Evolutionary conservation across 1,140 invertebrate genomes (phyloP), one percentile per base, ranked within the genome.

Genomic region (Lethrus apterus): DNA sequence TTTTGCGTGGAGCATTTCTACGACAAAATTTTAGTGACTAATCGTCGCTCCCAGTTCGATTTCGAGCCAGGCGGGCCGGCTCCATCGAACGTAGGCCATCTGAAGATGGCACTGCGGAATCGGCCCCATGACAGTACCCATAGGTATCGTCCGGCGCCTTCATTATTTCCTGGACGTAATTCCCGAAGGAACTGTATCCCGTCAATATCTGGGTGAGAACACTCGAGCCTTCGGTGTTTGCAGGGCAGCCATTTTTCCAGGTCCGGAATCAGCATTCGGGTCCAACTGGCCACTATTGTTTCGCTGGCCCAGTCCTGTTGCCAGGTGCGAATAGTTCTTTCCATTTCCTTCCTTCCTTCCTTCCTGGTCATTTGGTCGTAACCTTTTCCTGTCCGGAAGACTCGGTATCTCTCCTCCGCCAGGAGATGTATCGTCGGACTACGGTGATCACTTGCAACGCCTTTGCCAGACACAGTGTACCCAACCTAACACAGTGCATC

Each of bases 131-230:
- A 15, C 46, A 52, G 10, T 14, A n/a, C 11, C 15, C 15, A 23
- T 42, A 52, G 7, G 2, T 10, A n/a, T 52, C 50, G 1, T 32
- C n/a, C 23, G 15, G 9, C 10, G 24, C 13, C 24, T 38, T 48
- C 26, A 14, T 23, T n/a, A 52, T 48, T 13, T 23, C 44, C n/a
- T 52, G 3, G 4, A 35, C 21, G 17, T 44, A 53, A n/a, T 24
- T 20, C 8, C 36, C 17, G 33, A 51, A 53, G 3, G 21, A 36
- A 10, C 47, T 48, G 19, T 53, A 48, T 4, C 47, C 51, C 7
- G 24, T 49, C 1, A 52, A 24, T 1, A 33, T 42, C 44, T 51
- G 26, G 4, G 44, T 42, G 0, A 47, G 7, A 48, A 11, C 44
- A 52, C 15, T 11, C n/a, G 2, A 26, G 20, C 7, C 10, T 24